Evolutionary conservation across 2,797 vertebrate genomes (phyloP), one percentile per base, ranked within the genome.

Genomic region (Champsocephalus esox): DNA sequence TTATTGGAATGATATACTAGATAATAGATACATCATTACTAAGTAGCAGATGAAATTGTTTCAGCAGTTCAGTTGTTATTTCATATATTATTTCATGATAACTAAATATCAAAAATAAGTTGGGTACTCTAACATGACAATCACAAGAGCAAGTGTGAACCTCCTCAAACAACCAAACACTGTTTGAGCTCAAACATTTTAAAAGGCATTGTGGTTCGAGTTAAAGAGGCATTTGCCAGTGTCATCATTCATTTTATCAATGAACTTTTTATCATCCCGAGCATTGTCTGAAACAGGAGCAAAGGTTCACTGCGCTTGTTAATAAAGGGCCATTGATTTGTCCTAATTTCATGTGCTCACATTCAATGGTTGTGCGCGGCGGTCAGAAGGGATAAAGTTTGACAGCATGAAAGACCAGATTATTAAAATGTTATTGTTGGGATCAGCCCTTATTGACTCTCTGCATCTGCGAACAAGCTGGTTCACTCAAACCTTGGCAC

Each of bases 281-380:
- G 77, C 63, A 63, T 16, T 16, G 5, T 19, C 10, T 32, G 32
- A 28, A 19, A 41, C 55, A 50, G 32, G 17, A 34, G 48, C 24
- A 58, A 67, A 60, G 38, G 70, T 70, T 80, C 32, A 44, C 50
- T n/a, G 65, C 65, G 24, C 48, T 41, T 65, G 81, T 69, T 83
- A 66, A 86, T 55, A 75, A 12, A 6, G 55, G 55, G 49, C 9
- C 61, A 85, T 76, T 57, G 79, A 87, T 90, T 70, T 54, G 51
- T 46, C 73, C 61, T 71, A 61, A 67, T 70, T 69, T 71, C 10
- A 82, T 86, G 75, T 69, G 70, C 45, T 63, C 62, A 41, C 60
- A 66, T 72, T 82, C 65, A 38, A 51, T 63, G 32, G 11, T 56
- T 80, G 77, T 5, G 41, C 48, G 44, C 46, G 14, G 49, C n/a